phyloP scores from a whole-genome alignment of 2,888 invertebrate genomes.

The Rotaria macrura region DNA sequence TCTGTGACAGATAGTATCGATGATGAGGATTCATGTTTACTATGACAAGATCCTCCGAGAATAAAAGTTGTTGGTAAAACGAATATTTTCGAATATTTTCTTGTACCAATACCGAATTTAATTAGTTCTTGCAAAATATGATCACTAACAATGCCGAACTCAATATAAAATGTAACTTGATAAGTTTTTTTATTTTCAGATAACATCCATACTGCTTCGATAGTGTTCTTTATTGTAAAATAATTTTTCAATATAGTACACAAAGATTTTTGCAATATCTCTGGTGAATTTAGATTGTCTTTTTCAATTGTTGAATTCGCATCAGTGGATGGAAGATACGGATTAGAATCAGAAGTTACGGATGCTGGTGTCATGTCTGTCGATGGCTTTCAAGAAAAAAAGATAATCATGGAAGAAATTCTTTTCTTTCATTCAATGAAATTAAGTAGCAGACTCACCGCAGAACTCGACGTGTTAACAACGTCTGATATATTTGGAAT shows the following conservation, averaged over 20 bases:
- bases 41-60: neutral
- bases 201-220: neutral
- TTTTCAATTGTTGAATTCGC: neutral
- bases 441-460: neutral
- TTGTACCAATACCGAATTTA: neutral
- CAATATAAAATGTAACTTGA: neutral
- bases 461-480: neutral
- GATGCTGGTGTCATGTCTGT: neutral
- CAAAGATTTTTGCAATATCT: neutral
- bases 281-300: neutral
- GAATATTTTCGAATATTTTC: neutral
- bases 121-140: neutral
- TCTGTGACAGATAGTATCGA: neutral
- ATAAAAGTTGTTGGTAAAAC: neutral
- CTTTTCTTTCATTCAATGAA: no score
- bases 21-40: neutral
- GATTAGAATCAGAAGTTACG: neutral
- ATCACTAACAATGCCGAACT: neutral
- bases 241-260: neutral
- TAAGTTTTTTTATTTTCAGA: neutral
- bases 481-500: neutral
- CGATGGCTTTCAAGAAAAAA: neutral
- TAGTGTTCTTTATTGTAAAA: neutral
- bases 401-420: no score
- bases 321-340: neutral